Conservation (phyloP, 2,888 invertebrate genomes). For the Uropetala carovei region DNA sequence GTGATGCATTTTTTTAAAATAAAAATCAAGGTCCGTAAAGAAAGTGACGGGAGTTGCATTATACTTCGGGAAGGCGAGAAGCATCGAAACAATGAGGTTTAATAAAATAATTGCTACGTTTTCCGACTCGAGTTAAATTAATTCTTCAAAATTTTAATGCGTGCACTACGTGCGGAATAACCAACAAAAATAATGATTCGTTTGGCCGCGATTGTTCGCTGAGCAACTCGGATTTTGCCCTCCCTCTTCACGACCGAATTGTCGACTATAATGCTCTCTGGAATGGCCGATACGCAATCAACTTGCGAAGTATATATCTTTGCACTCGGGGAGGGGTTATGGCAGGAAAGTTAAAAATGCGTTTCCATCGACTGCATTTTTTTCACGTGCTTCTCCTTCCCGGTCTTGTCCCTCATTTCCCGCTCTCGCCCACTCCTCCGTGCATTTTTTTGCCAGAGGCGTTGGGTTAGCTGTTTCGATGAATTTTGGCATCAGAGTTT, state of each 20-base stretch:
- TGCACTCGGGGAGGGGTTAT: not conserved
- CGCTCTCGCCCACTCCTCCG: not conserved
- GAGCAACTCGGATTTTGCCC: not conserved
- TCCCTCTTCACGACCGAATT: not conserved
- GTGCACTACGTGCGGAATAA: not conserved
- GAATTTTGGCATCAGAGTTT: too few species aligned
- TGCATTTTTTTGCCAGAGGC: too few species aligned
- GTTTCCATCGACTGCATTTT: not conserved
- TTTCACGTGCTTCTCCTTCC: not conserved
- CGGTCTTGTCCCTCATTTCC: not conserved
- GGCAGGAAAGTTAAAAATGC: not conserved
- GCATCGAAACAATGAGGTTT: not conserved
- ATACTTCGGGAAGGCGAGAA: not conserved
- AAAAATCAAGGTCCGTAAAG: not conserved
- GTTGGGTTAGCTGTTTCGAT: too few species aligned
- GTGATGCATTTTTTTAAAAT: not conserved
- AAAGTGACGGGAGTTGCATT: not conserved
- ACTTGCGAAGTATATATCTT: not conserved
- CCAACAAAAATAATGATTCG: not conserved
- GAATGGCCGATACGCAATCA: not conserved
- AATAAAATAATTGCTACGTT: not conserved
- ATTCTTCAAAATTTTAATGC: constrained; percentile 1
- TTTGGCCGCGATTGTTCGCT: not conserved
- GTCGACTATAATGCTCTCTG: not conserved
- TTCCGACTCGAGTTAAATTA: not conserved